Base-by-base conservation (phyloP, 2,797 vertebrate species). In the Anisognathus igniventris region DNA sequence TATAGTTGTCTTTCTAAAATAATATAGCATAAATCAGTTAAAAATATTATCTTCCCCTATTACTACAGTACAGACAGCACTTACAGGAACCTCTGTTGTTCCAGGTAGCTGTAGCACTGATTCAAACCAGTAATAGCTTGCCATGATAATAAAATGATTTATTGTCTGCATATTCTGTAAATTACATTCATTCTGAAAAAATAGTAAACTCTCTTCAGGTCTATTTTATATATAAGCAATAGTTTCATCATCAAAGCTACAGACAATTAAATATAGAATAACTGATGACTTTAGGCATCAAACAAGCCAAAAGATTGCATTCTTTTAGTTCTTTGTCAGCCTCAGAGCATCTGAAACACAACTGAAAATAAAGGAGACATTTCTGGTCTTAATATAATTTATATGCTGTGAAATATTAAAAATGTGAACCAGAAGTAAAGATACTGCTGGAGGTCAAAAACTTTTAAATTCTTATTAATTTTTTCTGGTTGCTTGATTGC, bases 151-250 rank as follows among this genome's bases (percentile, higher is more conserved):
- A 97, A 97, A 98, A 97, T 93, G 8, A 97, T 92, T 98, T 98
- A 98, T 98, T 98, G 94, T 96, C 96, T 97, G 84, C 68, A 93
- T 95, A 96, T 97, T 97, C 95, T 92, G 84, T 95, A 96, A 97
- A 97, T 96, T 97, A 98, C 96, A 98, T 94, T 97, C 77, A 96
- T 95, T 95, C 94, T 97, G 97, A 97, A 97, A 98, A 98, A 98
- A 97, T 95, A 97, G 91, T 95, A 91, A 96, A 96, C 47, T 91
- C 66, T 97, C 95, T 97, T 93, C 93, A 95, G 80, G 94, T 94
- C 67, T 93, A 75, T 86, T 94, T 95, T 95, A 88, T 95, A 70
- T 68, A 64, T 95, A 95, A 90, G 91, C 85, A 96, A 96, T 93
- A 88, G 48, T 95, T 78, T 90, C 58, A 90, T 88, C 85, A 95